These are phyloP conservation scores for Amblyornis subalaris DNA, from an alignment of 2,113 vertebrate species.

Conservation along the genomic window DNA sequence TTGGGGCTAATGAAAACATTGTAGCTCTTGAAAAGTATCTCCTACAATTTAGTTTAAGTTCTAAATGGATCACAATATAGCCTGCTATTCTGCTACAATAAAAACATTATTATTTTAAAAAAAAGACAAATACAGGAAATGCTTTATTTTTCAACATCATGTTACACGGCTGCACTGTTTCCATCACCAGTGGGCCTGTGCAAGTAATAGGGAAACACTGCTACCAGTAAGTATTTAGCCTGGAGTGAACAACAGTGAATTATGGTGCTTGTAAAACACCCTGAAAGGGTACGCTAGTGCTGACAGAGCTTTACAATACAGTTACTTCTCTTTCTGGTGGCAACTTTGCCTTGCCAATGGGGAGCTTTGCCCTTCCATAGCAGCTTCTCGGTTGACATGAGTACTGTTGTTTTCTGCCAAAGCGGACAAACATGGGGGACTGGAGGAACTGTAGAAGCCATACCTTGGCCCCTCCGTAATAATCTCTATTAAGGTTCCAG, in stretches of 20 bases:
- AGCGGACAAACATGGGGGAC: rapidly evolving
- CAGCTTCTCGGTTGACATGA: rapidly evolving
- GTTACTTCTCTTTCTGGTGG: neutral
- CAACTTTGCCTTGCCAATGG: neutral
- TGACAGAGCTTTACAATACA: neutral
- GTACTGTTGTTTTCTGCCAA: neutral
- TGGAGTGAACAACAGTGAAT: neutral
- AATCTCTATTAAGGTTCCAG: neutral
- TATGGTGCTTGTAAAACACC: neutral
- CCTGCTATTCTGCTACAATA: neutral
- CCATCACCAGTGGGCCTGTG: neutral
- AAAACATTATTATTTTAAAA: neutral
- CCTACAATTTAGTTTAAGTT: neutral
- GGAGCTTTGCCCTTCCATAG: neutral
- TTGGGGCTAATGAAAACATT: neutral
- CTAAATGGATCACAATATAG: neutral
- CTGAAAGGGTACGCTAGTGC: neutral
- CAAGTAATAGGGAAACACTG: neutral
- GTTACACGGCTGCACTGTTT: neutral
- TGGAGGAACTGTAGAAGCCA: neutral
- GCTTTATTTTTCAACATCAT: neutral
- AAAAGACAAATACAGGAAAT: neutral
- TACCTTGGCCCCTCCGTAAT: neutral
- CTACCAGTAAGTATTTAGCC: neutral
- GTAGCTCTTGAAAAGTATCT: neutral